These are phyloP conservation scores for Mycetomoellerius zeteki DNA, from an alignment of 1,140 invertebrate genomes.

Conservation along the genomic window DNA sequence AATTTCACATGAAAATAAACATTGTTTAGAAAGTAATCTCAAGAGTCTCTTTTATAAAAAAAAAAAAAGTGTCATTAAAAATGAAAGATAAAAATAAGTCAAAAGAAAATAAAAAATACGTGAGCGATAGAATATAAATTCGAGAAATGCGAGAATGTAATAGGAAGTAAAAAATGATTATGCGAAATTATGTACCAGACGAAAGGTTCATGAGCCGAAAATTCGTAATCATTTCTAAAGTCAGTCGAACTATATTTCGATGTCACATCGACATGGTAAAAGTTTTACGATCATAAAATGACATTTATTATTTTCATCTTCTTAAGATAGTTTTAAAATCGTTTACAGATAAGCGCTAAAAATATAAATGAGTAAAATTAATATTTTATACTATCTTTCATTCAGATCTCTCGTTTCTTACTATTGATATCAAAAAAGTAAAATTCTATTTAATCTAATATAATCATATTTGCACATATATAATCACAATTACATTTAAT, in stretches of 20 bases:
- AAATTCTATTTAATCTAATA: not conserved
- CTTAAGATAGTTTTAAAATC: slow-evolving; percentile 29
- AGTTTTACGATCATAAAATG: not conserved
- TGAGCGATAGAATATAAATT: not conserved
- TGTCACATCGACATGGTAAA: slow-evolving; percentile 29
- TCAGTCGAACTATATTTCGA: not conserved
- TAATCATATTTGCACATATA: not conserved
- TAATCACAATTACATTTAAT: not conserved
- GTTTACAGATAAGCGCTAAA: slow-evolving; percentile 10
- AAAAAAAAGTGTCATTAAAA: not conserved
- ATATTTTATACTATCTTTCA: slow-evolving; percentile 8
- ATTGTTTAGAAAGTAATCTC: not conserved
- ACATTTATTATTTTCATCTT: slow-evolving; percentile 36
- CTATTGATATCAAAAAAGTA: not conserved
- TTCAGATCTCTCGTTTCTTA: not conserved
- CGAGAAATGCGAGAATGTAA: not conserved
- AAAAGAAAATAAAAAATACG: not conserved
- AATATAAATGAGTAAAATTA: slow-evolving; percentile 26
- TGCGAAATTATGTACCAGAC: too few species aligned
- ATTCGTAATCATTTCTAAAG: slow-evolving; percentile 42
- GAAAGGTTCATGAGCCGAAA: slow-evolving; percentile 11
- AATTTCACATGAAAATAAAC: not conserved
- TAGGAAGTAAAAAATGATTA: slow-evolving; percentile 6
- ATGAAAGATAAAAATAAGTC: not conserved
- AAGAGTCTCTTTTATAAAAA: not conserved